Base-by-base conservation (phyloP, 2,113 vertebrate genomes). In the Struthidea cinerea region DNA sequence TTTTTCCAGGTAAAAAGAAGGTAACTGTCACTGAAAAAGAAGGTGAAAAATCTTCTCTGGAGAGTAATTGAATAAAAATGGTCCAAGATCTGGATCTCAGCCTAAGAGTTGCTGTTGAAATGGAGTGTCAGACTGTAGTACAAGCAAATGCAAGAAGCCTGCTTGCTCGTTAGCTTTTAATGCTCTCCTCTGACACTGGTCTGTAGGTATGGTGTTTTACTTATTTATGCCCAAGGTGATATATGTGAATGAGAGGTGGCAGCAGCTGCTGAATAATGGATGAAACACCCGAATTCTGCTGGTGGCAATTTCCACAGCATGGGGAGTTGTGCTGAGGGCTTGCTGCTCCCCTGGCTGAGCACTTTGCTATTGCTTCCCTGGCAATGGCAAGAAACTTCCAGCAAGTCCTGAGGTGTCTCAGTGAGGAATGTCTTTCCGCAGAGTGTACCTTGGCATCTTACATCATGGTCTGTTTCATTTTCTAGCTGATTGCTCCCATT, bases 161-260 rank as follows among this genome's bases (percentile, higher is more conserved):
- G 10, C 35, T 32, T 53, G 22, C 20, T 83, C 0, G 0, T 67
- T 73, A 79, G 39, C 35, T 76, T 85, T 76, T 76, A 80, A 16
- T 64, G 46, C 6, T 80, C 12, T 46, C 46, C 28, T 28, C 71
- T 86, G 63, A 50, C 82, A n/a, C 7, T 49, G n/a, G 32, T 44
- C 80, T 50, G 50, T 50, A 71, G 2, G 46, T 39, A 47, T 23
- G 32, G 56, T 20, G 30, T 41, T 93, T 95, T 88, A 94, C 59
- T 96, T 93, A 92, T 93, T 95, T 71, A 93, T 90, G 73, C 21
- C 39, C 76, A 67, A 55, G 89, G 89, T 92, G 83, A 92, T 63
- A 22, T 18, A 85, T 35, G 55, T 65, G 90, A 84, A 92, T 42
- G 59, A 94, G 76, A 89, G 76, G 35, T 39, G 74, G 81, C 87